Evolutionary conservation across 30 jellyfish, hydroid and myxozoan genomes (phyloP).

Genomic region (Sanderia malayensis): DNA sequence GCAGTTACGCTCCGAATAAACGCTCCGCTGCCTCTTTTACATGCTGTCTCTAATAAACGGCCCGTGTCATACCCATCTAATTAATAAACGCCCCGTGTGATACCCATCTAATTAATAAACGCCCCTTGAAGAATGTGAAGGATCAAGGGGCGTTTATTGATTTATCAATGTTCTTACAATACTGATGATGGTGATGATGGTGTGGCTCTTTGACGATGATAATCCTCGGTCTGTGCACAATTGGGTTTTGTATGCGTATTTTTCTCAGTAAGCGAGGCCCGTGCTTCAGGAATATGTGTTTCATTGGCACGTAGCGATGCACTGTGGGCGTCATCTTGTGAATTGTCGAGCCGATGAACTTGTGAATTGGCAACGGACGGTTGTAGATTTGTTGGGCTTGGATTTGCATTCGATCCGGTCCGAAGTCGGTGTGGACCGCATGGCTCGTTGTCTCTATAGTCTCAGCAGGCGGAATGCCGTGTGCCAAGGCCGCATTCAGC

Average conservation of each 20-base stretch:
- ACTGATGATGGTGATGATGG: slow-evolving; percentile 43
- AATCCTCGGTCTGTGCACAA: slow-evolving; percentile 59
- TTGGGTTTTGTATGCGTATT: slow-evolving; percentile 21
- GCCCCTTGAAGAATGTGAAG: no score
- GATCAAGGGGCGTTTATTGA: no score
- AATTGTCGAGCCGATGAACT: slow-evolving; percentile 39
- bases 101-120: no score
- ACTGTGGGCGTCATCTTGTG: slow-evolving; percentile 50
- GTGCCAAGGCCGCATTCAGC: slow-evolving; percentile 35
- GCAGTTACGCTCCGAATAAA: no score
- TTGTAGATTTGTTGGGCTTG: slow-evolving; percentile 21
- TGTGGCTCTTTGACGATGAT: slow-evolving; percentile 58
- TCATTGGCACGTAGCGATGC: slow-evolving; percentile 61
- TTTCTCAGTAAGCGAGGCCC: slow-evolving; percentile 36
- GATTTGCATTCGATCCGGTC: slow-evolving; percentile 6
- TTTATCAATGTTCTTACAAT: no score
- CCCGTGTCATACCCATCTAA: no score
- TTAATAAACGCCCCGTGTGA: no score
- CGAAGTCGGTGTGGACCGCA: slow-evolving; percentile 36
- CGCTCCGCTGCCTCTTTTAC: no score
- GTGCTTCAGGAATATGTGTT: slow-evolving; percentile 47
- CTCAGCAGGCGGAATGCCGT: slow-evolving; percentile 40
- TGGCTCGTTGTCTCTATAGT: slow-evolving; percentile 29
- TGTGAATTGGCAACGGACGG: slow-evolving; percentile 44
- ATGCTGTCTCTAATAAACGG: no score